Base-by-base conservation (phyloP, 2,113 vertebrate species). In the Tauraco erythrolophus region DNA sequence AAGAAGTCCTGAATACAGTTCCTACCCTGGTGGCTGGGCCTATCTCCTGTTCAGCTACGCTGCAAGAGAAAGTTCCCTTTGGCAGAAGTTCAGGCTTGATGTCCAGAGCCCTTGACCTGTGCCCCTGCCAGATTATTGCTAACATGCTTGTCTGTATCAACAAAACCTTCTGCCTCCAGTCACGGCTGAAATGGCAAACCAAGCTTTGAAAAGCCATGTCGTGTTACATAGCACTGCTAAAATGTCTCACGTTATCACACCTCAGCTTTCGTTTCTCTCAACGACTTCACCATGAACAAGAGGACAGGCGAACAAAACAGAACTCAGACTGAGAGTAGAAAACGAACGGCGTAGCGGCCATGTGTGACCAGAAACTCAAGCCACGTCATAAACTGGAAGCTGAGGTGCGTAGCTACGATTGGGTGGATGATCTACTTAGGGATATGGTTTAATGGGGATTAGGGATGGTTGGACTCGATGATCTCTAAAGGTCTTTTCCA, bases 171-270 rank as follows among this genome's bases (percentile, higher is more conserved):
- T 62, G n/a, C 19, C 56, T 86, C 25, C 46, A 54, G 28, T 11
- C n/a, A 14, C 0, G 2, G 30, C 37, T 57, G 0, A 27, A 66
- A 45, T 0, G 37, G 62, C 54, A 91, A 61, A n/a, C 9, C 13
- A 64, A 53, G 37, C 14, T 86, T 41, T 61, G 39, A 77, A 61
- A 33, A 65, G 16, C 54, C 33, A 19, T 17, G 12, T 48, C 22
- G 14, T 2, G 5, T n/a, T 28, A 45, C 2, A 31, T 2, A 46
- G 41, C 28, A 21, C 71, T n/a, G 6, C 35, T 78, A 41, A 41
- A 78, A n/a, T 18, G n/a, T 30, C 11, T 72, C 15, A 19, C 10
- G 23, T 27, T 69, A 48, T 25, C 33, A 19, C 18, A 53, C 17
- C 27, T 53, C 76, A 53, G 4, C 45, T 51, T 23, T 3, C 35